Evolutionary conservation across 2,113 vertebrate species (phyloP), one percentile per base, ranked within the genome.

Genomic region (Tragulus kanchil): DNA sequence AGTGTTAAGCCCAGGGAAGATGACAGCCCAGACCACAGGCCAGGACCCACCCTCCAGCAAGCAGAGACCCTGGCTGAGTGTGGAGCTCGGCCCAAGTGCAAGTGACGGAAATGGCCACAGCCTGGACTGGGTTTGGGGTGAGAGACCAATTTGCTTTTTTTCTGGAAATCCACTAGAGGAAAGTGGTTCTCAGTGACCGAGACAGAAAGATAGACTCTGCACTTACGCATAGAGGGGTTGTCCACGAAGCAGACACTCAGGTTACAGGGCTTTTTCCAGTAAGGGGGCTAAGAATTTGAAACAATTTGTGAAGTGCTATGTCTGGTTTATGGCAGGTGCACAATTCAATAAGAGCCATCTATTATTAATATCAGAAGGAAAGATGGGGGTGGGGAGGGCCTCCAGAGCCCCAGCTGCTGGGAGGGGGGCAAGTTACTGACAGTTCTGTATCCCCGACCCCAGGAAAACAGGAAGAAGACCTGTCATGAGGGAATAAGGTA

Each of bases 291-390:
- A 90, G 84, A 82, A 81, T 90, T 52, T n/a, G 73, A 96, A 64
- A 94, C 62, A 81, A 48, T 95, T 81, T 84, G 61, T 81, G 59
- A 82, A 81, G 89, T 8, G n/a, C 56, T 81, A 14, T 45, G 88
- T 19, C 56, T 96, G 54, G 58, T 77, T 58, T 75, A 58, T 56
- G 59, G 88, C 96, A 96, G 95, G 95, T 94, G 95, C 50, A 6
- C 87, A 93, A 71, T 81, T 89, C 75, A 87, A 3, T 77, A 69
- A 96, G n/a, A 92, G 15, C 3, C 88, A 93, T 96, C 62, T 94
- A 92, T 96, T 95, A 90, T 96, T 97, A 90, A 96, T 73, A 50
- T 19, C 69, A 56, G 59, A 90, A 52, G n/a, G 59, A 90, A 56
- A 52, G 45, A 9, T 77, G 26, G 1, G 8, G 48, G 79, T 42